Evolutionary conservation across 2,113 vertebrate species (phyloP).

Genomic region (Poeciliopsis occidentalis): DNA sequence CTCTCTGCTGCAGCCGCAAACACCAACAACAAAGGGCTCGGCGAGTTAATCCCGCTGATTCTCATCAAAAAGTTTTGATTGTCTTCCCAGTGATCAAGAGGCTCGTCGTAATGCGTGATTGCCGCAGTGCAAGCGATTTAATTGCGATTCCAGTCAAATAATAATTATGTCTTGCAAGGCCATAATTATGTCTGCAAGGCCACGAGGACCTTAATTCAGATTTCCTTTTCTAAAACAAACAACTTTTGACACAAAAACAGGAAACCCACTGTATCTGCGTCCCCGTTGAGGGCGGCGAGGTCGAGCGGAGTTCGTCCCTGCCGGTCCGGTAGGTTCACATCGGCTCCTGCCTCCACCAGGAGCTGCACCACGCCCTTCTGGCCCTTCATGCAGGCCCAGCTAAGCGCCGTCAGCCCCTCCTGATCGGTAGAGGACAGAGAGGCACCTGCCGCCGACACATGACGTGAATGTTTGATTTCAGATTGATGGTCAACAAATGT

Average conservation of each 20-base stretch:
- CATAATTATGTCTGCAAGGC: too few relatives aligned
- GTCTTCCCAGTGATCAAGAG: conserved; percentile 36
- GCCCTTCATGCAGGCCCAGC: conserved; percentile 96
- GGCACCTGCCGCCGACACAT: conserved; percentile 79
- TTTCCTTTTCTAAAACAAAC: neutral
- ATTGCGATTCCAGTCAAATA: conserved; percentile 13
- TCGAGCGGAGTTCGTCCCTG: conserved; percentile 94
- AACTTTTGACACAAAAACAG: neutral
- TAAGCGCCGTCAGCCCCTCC: conserved; percentile 89
- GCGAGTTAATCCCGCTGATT: conserved; percentile 4
- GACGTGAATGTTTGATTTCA: neutral
- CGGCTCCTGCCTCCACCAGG: conserved; percentile 88
- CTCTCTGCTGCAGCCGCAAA: neutral
- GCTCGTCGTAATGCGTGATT: conserved; percentile 31
- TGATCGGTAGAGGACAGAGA: conserved; percentile 86
- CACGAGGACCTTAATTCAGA: neutral
- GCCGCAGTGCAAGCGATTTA: conserved; percentile 6
- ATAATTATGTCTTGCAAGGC: conserved; percentile 3
- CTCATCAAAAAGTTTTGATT: conserved; percentile 29
- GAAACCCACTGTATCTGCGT: conserved; percentile 90
- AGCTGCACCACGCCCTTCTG: conserved; percentile 87
- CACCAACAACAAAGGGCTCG: neutral
- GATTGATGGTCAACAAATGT: neutral
- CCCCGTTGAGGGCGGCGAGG: conserved; percentile 93
- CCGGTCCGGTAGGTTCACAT: conserved; percentile 89